phyloP scores from a whole-genome alignment of 2,888 invertebrate genomes.

The Rhagophthalmus giganteus region DNA sequence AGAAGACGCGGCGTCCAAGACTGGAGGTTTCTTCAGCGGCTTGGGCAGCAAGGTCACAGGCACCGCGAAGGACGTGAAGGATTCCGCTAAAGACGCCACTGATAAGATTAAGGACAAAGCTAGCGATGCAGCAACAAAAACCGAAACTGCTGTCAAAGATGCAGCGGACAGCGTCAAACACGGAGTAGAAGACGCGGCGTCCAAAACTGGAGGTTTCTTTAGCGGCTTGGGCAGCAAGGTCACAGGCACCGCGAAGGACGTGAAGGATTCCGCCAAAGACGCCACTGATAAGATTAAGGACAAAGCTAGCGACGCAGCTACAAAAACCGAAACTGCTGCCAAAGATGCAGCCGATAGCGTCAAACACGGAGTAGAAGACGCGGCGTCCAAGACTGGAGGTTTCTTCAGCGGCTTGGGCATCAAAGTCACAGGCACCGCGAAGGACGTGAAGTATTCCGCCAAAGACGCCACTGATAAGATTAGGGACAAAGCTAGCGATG shows the following conservation, averaged over 20 bases:
- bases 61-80: conserved; percentile 15
- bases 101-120: conserved; percentile 37
- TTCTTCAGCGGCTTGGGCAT: conserved; percentile 29
- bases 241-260: conserved; percentile 7
- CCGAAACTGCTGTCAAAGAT: not conserved
- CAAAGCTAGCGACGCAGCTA: conserved; percentile 12
- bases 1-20: conserved; percentile 16
- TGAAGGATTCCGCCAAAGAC: conserved; percentile 22
- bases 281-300: conserved; percentile 5
- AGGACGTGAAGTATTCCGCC: conserved; percentile 6
- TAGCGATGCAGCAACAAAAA: conserved; percentile 35
- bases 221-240: conserved; percentile 3
- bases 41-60: conserved; percentile 24
- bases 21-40: conserved; percentile 28
- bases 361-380: conserved; percentile 14
- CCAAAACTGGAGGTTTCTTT: conserved; percentile 5
- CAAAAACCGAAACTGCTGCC: conserved; percentile 12
- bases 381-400: conserved; percentile 26
- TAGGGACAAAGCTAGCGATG: conserved; percentile 32
- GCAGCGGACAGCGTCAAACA: conserved; percentile 2
- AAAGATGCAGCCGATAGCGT: conserved; percentile 9
- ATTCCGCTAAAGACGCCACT: not conserved
- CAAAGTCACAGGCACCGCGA: conserved; percentile 23
- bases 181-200: conserved; percentile 7
- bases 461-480: conserved; percentile 12